Conservation (phyloP, 2,888 invertebrate species). For the Asteroscopus sphinx region DNA sequence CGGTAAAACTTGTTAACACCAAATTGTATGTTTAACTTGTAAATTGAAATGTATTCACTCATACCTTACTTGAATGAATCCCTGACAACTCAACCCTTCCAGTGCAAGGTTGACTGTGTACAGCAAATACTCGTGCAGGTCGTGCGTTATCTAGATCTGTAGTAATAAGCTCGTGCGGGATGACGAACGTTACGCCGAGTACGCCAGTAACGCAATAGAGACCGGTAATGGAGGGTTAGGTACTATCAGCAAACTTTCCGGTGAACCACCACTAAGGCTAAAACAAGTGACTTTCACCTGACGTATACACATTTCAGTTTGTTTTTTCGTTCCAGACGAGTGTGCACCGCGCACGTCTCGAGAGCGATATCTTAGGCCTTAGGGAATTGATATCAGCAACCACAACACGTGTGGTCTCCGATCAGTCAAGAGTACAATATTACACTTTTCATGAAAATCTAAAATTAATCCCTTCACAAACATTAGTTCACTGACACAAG, state of each 20-base stretch:
- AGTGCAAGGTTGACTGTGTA: not conserved
- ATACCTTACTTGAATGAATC: too few species aligned
- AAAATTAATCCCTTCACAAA: too few species aligned
- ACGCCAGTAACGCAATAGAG: not conserved
- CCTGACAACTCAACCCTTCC: too few species aligned
- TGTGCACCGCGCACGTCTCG: conserved; percentile 18
- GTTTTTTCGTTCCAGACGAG: conserved; percentile 25
- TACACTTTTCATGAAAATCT: too few species aligned
- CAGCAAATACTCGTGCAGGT: conserved; percentile 21
- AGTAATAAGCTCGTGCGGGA: conserved; percentile 6
- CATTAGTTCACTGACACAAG: too few species aligned
- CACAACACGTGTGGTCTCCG: conserved; percentile 75
- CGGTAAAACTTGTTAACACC: too few species aligned
- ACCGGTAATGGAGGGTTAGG: conserved; percentile 4
- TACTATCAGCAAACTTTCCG: too few species aligned
- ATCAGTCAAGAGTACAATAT: conserved; percentile 67
- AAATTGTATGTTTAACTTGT: too few species aligned
- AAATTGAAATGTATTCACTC: too few species aligned
- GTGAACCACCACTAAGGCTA: too few species aligned
- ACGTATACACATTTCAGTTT: too few species aligned
- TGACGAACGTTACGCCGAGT: conserved; percentile 8
- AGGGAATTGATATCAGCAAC: conserved; percentile 50
- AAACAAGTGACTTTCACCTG: too few species aligned
- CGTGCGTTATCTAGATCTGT: conserved; percentile 43
- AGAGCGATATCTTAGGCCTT: conserved; percentile 46